A percentile compares a stretch with the other conserved stretches of the same genome.
Conservation (phyloP, 2,888 invertebrate genomes). For the Drosophila antonietae region DNA sequence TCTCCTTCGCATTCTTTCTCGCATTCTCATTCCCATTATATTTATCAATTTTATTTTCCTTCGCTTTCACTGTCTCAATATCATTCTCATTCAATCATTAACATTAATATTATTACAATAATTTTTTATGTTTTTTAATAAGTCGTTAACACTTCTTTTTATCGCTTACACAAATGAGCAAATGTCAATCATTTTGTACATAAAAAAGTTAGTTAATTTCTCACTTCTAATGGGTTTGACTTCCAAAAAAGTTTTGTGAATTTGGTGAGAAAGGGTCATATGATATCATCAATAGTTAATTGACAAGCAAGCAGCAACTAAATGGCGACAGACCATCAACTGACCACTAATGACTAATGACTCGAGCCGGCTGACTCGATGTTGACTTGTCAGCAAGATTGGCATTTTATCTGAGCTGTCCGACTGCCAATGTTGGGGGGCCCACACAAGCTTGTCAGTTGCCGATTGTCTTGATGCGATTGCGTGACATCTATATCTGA, state of each 20-base stretch:
- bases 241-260: not conserved
- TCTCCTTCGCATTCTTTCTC: too few species aligned
- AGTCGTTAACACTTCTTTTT: not conserved
- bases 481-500: conserved; percentile 33
- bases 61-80: too few species aligned
- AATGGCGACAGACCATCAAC: conserved; percentile 7
- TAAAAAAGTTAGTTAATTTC: not conserved
- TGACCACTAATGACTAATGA: conserved; percentile 11
- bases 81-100: not conserved
- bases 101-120: not conserved
- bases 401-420: conserved; percentile 23
- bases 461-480: conserved; percentile 32
- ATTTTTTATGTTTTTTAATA: not conserved
- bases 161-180: not conserved
- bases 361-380: conserved; percentile 13
- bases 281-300: conserved; percentile 35
- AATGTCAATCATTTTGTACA: not conserved
- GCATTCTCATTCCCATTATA: not conserved
- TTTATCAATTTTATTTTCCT: not conserved
- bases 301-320: conserved; percentile 14
- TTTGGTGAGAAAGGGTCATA: not conserved
- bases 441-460: conserved; percentile 26
- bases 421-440: not conserved
- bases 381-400: conserved; percentile 23
- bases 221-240: not conserved